These are phyloP conservation scores for Mustela lutreola DNA, from an alignment of 2,113 vertebrate genomes.

Conservation along the genomic window DNA sequence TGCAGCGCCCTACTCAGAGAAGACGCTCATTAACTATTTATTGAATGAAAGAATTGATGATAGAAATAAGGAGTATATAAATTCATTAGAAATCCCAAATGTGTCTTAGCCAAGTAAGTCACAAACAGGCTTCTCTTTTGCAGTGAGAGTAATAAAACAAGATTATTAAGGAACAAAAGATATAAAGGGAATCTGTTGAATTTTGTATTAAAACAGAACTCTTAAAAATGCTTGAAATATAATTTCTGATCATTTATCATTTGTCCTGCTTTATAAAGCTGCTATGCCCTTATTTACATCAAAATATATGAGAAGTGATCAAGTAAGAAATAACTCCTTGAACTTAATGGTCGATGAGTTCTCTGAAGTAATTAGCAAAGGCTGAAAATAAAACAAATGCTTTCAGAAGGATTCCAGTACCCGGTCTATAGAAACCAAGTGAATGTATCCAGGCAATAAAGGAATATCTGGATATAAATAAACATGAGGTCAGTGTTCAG, in stretches of 20 bases:
- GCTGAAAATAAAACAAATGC: neutral
- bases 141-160: neutral
- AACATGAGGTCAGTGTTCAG: neutral
- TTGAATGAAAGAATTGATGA: slow-evolving; percentile 8
- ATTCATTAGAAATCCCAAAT: slow-evolving; percentile 46
- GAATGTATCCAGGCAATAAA: neutral
- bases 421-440: neutral
- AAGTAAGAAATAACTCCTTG: neutral
- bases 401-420: neutral
- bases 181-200: neutral
- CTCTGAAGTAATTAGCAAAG: slow-evolving; percentile 41
- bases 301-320: slow-evolving; percentile 48
- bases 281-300: neutral
- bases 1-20: neutral
- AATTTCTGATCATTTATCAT: slow-evolving; percentile 30
- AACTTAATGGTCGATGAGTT: neutral
- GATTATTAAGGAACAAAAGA: neutral
- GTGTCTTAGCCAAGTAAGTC: neutral
- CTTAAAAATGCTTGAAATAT: slow-evolving; percentile 16
- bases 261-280: neutral
- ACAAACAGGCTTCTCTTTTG: neutral
- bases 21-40: slow-evolving; percentile 24
- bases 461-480: neutral
- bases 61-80: slow-evolving; percentile 37
- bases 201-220: neutral